Base-by-base conservation (phyloP, 2,797 vertebrate species). In the Periparus ater region DNA sequence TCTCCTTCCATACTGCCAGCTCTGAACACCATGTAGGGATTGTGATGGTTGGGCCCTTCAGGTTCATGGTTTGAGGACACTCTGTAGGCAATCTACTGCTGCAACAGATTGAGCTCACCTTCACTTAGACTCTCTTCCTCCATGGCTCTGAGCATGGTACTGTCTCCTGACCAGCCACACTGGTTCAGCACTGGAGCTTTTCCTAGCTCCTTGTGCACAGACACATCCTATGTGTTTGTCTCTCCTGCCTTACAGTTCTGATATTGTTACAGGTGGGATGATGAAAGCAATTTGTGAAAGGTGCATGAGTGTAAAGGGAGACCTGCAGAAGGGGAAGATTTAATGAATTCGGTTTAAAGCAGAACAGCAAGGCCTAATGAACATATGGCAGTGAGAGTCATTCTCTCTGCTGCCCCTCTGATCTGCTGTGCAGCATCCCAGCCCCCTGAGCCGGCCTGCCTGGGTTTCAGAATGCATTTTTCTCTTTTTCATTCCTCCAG, bases 381-480 rank as follows among this genome's bases (percentile, higher is more conserved):
- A 85, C 62, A 30, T 12, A 42, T 25, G 76, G 32, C 78, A 34
- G 58, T 53, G 87, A 70, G 29, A 66, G n/a, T 78, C 73, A 4
- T 92, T 92, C 74, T 83, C 62, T 94, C 94, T 91, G 92, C 92
- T 95, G 95, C 83, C 74, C 68, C 88, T 95, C 85, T 96, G 92
- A 79, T 71, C 74, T 70, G 34, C 62, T 91, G 26, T 53, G 77
- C 88, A 96, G 72, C 89, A 90, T 67, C 84, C 84, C 83, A 93
- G 89, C 82, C 85, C 82, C 16, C 81, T 93, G 90, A 77, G 84
- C 89, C 12, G 92, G 94, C 92, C 93, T 95, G 96, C 97, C 96
- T 97, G 97, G 97, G 97, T 97, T 96, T 96, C 97, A 96, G 96
- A 97, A 94, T 21, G 1, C 66, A 73, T 87, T 94, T 73, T 85